Base-by-base conservation (phyloP, 2,797 vertebrate species). In the Peromyscus aztecus region DNA sequence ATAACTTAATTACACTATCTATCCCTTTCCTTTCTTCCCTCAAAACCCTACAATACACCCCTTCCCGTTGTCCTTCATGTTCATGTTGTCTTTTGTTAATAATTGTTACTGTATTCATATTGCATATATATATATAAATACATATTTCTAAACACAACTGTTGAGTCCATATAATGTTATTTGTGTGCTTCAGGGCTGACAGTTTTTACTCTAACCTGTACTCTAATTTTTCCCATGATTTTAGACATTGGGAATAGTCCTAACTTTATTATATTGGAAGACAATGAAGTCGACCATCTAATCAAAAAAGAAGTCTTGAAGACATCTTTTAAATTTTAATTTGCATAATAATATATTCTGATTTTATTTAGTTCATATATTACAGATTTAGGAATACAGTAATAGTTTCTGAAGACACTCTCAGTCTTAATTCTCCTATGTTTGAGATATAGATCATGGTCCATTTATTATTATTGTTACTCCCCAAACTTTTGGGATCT, bases 291-390 rank as follows among this genome's bases (percentile, higher is more conserved):
- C 61, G 46, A 49, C 8, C 24, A 52, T 87, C 49, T 89, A 29
- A 57, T 82, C 59, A 73, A 7, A 77, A 92, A 40, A 4, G 17
- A n/a, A 65, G 34, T 16, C 63, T 37, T 75, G 13, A 46, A 80
- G 27, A 89, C 23, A 87, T 84, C 61, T 12, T 27, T 86, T 71
- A 49, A 95, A 77, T 61, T 80, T 88, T 6, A 1, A 40, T 92
- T 82, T 96, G 31, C n/a, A 63, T 78, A 37, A 67, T 87, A 78
- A 8, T n/a, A 87, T 40, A 61, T 82, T 95, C 55, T 73, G 6
- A 83, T 81, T 69, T 89, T 43, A 73, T 89, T 86, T 82, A 37
- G 34, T 59, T 82, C 31, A 1, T 52, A 29, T 82, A 91, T 89
- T 82, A 71, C 5, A 57, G 37, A 75, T 84, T 75, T 17, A 46